phyloP scores from a whole-genome alignment of 2,113 vertebrate genomes.

The Willisornis vidua region DNA sequence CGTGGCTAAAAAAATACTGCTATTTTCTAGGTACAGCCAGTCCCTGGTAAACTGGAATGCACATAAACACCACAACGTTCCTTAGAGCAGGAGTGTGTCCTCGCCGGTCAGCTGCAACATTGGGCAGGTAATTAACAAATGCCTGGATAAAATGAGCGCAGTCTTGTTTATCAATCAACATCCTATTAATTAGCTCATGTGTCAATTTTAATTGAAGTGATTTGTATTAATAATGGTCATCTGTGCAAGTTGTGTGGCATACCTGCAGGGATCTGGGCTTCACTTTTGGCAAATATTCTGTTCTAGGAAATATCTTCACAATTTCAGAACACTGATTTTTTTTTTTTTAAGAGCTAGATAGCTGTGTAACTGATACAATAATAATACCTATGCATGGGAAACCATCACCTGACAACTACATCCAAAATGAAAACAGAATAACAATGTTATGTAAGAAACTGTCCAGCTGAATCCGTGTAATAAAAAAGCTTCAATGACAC shows the following conservation, averaged over 20 bases:
- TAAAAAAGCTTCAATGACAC: conserved; percentile 39
- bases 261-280: neutral
- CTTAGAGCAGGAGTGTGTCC: neutral
- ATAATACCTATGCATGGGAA: neutral
- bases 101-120: neutral
- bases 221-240: conserved; percentile 25
- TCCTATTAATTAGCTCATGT: conserved; percentile 20
- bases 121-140: conserved; percentile 20
- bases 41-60: neutral
- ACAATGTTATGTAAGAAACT: neutral
- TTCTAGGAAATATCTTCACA: neutral
- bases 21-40: neutral
- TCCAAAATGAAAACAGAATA: neutral
- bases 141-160: neutral
- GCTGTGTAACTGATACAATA: conserved; percentile 1
- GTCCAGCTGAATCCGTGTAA: neutral
- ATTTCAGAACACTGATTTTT: neutral
- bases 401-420: neutral
- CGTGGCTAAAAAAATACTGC: neutral
- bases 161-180: conserved; percentile 56
- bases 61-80: neutral
- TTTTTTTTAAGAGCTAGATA: neutral
- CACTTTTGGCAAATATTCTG: neutral
- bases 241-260: neutral
- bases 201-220: conserved; percentile 49